Conservation (phyloP, 2,888 invertebrate species). For the Rapana venosa region DNA sequence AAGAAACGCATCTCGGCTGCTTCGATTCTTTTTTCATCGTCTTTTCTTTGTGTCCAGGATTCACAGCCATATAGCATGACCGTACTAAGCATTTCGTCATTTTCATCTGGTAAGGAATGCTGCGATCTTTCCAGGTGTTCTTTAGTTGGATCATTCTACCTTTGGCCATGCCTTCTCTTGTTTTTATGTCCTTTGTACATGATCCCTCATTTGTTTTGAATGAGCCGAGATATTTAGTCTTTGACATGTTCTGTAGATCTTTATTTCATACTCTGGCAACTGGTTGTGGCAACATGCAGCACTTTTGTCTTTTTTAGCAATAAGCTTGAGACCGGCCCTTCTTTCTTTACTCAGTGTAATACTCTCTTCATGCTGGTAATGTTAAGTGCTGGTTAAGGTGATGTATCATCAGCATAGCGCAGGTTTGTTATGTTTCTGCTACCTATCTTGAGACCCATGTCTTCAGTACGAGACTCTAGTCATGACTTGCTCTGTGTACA, state of each 20-base stretch:
- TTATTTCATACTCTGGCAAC: not conserved
- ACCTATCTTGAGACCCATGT: not conserved
- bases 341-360: not conserved
- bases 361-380: not conserved
- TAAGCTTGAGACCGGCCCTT: not conserved
- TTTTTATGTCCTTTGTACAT: not conserved
- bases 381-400: too few species aligned
- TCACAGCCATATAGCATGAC: not conserved
- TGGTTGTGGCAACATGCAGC: not conserved
- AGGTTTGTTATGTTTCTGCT: not conserved
- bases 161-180: not conserved
- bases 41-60: not conserved
- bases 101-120: not conserved
- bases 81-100: not conserved
- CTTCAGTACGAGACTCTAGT: not conserved
- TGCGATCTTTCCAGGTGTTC: not conserved
- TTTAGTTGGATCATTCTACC: not conserved
- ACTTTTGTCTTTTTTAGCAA: not conserved
- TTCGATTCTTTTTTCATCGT: not conserved
- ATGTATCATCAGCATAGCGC: not conserved
- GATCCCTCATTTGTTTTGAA: not conserved
- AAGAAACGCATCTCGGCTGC: not conserved
- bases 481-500: not conserved
- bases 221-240: not conserved
- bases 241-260: not conserved